Percentiles rank a stretch among this genome's conserved stretches.
phyloP scores from a whole-genome alignment of 2,113 vertebrate species.

The Nothocercus julius region DNA sequence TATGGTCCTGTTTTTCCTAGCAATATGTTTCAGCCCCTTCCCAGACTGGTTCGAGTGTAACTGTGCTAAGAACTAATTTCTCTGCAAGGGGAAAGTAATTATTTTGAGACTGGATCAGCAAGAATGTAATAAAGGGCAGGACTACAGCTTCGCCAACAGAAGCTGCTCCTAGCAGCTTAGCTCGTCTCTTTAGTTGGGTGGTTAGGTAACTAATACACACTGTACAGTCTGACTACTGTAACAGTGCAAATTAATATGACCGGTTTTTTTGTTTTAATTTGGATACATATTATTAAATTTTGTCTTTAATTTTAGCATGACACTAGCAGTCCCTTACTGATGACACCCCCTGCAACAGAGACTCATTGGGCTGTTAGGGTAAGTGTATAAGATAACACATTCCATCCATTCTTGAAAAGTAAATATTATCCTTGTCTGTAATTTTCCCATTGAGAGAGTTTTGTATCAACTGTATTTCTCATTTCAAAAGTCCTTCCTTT shows the following conservation, averaged over 20 bases:
- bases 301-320: constrained; percentile 84
- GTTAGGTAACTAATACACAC: fast-evolving
- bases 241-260: not conserved
- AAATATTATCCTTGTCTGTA: not conserved
- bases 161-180: not conserved
- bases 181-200: not conserved
- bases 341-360: constrained; percentile 75
- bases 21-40: not conserved
- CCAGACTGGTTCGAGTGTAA: not conserved
- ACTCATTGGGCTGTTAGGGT: constrained; percentile 95
- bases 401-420: constrained; percentile 12
- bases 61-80: not conserved
- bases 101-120: not conserved
- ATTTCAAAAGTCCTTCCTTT: not conserved
- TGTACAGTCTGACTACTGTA: not conserved
- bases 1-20: not conserved
- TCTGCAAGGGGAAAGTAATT: not conserved
- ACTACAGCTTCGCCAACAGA: not conserved
- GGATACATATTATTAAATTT: not conserved
- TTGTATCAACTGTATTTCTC: not conserved
- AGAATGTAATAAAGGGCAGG: not conserved
- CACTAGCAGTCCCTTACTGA: constrained; percentile 89
- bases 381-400: constrained; percentile 63
- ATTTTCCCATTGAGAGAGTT: not conserved
- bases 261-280: too few relatives aligned